Conservation (phyloP, 2,888 invertebrate species). For the Stenotaenia linearis region DNA sequence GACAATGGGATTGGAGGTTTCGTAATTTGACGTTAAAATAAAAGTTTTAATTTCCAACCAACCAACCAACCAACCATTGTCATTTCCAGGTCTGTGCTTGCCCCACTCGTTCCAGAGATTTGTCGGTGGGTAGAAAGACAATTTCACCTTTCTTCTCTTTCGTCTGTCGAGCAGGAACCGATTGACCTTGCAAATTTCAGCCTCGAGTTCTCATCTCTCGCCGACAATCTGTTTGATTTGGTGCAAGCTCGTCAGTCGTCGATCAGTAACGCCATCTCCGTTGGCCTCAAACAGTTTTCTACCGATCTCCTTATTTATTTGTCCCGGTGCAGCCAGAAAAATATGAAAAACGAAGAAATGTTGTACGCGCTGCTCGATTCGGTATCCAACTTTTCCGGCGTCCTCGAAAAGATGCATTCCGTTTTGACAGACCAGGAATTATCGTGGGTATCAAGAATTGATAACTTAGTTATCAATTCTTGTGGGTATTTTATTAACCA, state of each 20-base stretch:
- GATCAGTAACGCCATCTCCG: background rate
- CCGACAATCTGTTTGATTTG: constrained; percentile 42
- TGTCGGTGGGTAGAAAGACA: background rate
- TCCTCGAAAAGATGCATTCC: too few relatives aligned
- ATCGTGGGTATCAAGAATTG: too few relatives aligned
- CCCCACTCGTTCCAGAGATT: background rate
- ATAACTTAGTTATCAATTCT: too few relatives aligned
- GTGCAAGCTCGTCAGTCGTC: background rate
- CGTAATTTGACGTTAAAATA: too few relatives aligned
- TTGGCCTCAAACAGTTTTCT: background rate
- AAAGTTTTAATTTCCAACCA: too few relatives aligned
- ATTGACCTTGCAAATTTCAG: too few relatives aligned
- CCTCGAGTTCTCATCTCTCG: background rate
- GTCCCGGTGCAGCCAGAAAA: background rate
- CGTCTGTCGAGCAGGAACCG: too few relatives aligned
- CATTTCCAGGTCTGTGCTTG: background rate
- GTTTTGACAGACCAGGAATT: too few relatives aligned
- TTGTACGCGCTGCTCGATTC: background rate
- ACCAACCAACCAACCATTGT: too few relatives aligned
- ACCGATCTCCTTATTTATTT: background rate
- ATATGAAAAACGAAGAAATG: background rate
- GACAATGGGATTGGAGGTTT: background rate
- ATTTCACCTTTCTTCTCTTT: too few relatives aligned
- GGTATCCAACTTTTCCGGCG: background rate
- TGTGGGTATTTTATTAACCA: too few relatives aligned